A percentile compares a stretch with the other conserved stretches of the same genome.
phyloP scores from a whole-genome alignment of 35 echinoderm and acorn worm species.

The Apostichopus parvimensis region DNA sequence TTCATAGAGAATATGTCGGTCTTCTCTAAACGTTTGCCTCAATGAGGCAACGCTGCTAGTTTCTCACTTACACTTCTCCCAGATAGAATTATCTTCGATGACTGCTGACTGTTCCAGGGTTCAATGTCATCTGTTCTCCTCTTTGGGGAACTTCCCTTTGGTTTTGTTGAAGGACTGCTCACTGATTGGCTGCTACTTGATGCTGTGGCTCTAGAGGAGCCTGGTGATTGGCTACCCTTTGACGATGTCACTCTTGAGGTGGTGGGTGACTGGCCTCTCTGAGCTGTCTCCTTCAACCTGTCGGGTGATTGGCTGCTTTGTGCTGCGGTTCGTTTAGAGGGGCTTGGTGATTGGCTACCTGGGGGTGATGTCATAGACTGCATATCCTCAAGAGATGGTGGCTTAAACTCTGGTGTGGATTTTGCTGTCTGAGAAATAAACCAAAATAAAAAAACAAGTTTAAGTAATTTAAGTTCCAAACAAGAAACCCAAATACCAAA shows the following conservation, averaged over 20 bases:
- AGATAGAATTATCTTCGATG: constrained; percentile 91
- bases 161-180: constrained; percentile 24
- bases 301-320: constrained; percentile 12
- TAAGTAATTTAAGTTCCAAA: too few species aligned
- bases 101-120: constrained; percentile 42
- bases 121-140: constrained; percentile 17
- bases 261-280: background rate
- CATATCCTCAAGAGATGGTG: constrained; percentile 78
- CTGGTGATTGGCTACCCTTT: background rate
- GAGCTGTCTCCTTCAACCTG: background rate
- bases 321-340: background rate
- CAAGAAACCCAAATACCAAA: too few species aligned
- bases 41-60: too few species aligned
- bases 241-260: constrained; percentile 7
- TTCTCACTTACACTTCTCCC: constrained; percentile 67
- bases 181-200: background rate
- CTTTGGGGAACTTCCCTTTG: constrained; percentile 29
- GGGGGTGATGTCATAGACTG: constrained; percentile 41
- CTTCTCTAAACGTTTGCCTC: too few species aligned
- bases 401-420: constrained; percentile 65
- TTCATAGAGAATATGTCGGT: too few species aligned
- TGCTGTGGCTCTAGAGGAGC: background rate
- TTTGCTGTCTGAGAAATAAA: constrained; percentile 72
- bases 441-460: background rate
- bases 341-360: background rate